These are phyloP conservation scores for Penaeus indicus DNA, from an alignment of 1,140 invertebrate genomes.

Conservation along the genomic window DNA sequence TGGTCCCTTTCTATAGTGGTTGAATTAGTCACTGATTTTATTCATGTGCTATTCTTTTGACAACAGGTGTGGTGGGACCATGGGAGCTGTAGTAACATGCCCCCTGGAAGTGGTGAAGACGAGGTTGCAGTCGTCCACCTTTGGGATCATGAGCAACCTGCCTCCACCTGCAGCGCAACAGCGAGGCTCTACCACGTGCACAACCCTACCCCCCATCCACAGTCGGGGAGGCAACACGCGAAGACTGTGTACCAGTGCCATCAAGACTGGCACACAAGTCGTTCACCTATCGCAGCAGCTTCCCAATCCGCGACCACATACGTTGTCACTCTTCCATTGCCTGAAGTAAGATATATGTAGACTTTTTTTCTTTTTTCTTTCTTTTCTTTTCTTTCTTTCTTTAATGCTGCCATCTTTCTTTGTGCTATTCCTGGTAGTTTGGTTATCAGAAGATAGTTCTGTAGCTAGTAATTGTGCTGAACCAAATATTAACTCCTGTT, in stretches of 20 bases:
- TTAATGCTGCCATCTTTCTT: background rate
- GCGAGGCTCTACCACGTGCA: conserved; percentile 72
- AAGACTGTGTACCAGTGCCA: conserved; percentile 58
- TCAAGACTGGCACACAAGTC: conserved; percentile 53
- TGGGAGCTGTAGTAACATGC: conserved; percentile 96
- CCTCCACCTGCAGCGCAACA: conserved; percentile 69
- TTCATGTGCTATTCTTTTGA: background rate
- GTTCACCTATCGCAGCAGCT: conserved; percentile 66
- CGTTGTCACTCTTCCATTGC: conserved; percentile 63
- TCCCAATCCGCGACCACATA: conserved; percentile 41
- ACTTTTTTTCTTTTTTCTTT: background rate
- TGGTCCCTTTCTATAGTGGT: background rate
- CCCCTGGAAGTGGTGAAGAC: conserved; percentile 99
- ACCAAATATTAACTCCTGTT: no score
- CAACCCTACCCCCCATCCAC: conserved; percentile 50
- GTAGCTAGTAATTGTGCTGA: no score
- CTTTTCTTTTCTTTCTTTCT: background rate
- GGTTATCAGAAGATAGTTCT: no score
- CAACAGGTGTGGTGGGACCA: conserved; percentile 91
- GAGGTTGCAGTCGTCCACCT: conserved; percentile 90
- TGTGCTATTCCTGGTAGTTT: no score
- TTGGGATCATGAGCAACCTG: conserved; percentile 74
- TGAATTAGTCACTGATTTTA: background rate
- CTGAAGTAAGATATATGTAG: conserved; percentile 62
- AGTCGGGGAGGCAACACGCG: conserved; percentile 38